phyloP scores from a whole-genome alignment of 1,140 invertebrate genomes.

The Heliothis virescens region DNA sequence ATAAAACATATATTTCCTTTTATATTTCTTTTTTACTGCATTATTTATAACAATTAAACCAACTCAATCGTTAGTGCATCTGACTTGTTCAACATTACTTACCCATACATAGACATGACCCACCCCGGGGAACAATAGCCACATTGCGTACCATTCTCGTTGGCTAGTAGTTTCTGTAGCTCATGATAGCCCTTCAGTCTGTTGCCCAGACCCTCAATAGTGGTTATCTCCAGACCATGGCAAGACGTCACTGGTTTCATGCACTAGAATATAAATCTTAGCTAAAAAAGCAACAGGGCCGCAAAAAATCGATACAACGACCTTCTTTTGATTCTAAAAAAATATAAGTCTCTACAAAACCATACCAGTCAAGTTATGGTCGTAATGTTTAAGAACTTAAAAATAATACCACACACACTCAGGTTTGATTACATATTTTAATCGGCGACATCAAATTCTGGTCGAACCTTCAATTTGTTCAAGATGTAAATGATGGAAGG shows the following conservation, averaged over 20 bases:
- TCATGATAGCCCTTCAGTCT: constrained; percentile 90
- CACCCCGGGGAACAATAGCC: constrained; percentile 94
- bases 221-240: constrained; percentile 91
- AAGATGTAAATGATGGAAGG: not conserved
- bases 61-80: no score
- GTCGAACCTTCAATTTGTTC: not conserved
- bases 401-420: not conserved
- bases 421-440: no score
- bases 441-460: not conserved
- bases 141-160: constrained; percentile 92
- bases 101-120: constrained; percentile 95
- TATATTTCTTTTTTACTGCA: no score
- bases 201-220: constrained; percentile 92
- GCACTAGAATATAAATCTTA: constrained; percentile 84
- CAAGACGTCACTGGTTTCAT: constrained; percentile 89
- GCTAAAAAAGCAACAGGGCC: not conserved
- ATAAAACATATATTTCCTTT: no score
- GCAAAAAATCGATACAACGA: not conserved
- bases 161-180: constrained; percentile 89
- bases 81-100: not conserved
- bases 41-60: no score
- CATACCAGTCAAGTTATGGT: not conserved
- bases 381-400: not conserved
- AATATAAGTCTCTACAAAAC: not conserved
- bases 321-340: not conserved